Evolutionary conservation across 2,888 invertebrate species (phyloP), one percentile per base, ranked within the genome.

Genomic region (Dryomyza anilis): DNA sequence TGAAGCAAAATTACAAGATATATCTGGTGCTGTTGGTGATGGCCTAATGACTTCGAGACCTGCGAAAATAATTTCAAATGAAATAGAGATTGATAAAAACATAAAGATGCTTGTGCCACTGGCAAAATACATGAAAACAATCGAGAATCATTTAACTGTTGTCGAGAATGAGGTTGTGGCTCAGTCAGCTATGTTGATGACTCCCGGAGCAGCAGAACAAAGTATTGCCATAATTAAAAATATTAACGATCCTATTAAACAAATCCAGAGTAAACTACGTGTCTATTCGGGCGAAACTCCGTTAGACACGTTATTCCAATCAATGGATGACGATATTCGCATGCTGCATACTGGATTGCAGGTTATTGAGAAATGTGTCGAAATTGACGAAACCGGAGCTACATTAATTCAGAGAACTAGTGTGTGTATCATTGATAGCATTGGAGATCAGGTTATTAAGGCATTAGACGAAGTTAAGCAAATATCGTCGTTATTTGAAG

Each of bases 331-430:
- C 66, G 87, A 90, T 2, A 83, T 92, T 39, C 87, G 87, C 71
- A 84, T 85, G 30, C 80, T 92, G 23, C 89, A 90, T 73, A 87
- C 88, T 72, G 87, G 88, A 25, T 77, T 92, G 5, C 86, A 87
- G 19, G 86, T 89, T 1, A 86, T 91, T 39, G 88, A 90, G 78
- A 89, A 89, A 76, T 90, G 91, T 74, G 86, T 89, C 39, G 89
- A 88, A 72, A 86, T 89, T 70, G 89, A 89, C 78, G 88, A 87
- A 70, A 87, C 87, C 39, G 89, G 87, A 12, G 88, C 87, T 62
- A 90, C 90, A 0, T 81, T 91, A 8, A 89, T 90, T 1, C 89
- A 89, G 75, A 86, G 87, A 74, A 89, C 90, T 0, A 90, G 90
- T 76, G 86, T 87, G 14, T 88, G 88, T 71, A 86, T 90, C 66